A percentile compares a stretch with the other conserved stretches of the same genome.
phyloP scores from a whole-genome alignment of 2,888 invertebrate species.

The Helleia helle region DNA sequence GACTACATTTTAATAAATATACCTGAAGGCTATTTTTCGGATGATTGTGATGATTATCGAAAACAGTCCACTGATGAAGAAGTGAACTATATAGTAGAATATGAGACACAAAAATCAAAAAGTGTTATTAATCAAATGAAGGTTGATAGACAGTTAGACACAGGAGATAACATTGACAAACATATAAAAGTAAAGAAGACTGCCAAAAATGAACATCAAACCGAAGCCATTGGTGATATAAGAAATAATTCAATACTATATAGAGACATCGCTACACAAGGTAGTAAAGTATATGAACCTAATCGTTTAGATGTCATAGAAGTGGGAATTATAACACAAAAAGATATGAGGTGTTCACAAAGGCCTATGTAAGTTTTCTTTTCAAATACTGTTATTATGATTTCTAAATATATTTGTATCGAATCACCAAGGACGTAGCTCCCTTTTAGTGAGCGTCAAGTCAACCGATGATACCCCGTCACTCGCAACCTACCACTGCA shows the following conservation, averaged over 20 bases:
- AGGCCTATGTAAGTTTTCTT: slow-evolving; percentile 49
- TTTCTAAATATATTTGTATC: no score
- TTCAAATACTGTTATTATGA: no score
- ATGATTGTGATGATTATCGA: slow-evolving; percentile 28
- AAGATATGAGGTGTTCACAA: slow-evolving; percentile 30
- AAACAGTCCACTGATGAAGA: slow-evolving; percentile 45
- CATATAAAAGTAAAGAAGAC: slow-evolving; percentile 31
- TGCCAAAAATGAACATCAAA: slow-evolving; percentile 22
- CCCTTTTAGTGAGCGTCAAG: no score
- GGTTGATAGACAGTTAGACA: slow-evolving; percentile 21
- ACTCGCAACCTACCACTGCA: no score
- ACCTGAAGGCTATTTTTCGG: slow-evolving; percentile 46
- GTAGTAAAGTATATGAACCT: slow-evolving; percentile 34
- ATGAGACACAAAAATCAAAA: slow-evolving; percentile 38
- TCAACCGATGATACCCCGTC: no score
- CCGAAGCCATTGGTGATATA: no score
- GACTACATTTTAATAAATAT: slow-evolving; percentile 49
- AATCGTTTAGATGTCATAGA: slow-evolving; percentile 42
- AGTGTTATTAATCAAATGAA: slow-evolving; percentile 20
- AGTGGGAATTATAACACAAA: slow-evolving; percentile 46
- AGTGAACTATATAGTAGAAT: slow-evolving; percentile 54
- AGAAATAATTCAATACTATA: slow-evolving; percentile 23
- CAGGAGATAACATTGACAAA: slow-evolving; percentile 25
- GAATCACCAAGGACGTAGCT: no score
- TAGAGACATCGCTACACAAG: slow-evolving; percentile 40